phyloP scores from a whole-genome alignment of 2,113 vertebrate genomes.

The Ictalurus punctatus region DNA sequence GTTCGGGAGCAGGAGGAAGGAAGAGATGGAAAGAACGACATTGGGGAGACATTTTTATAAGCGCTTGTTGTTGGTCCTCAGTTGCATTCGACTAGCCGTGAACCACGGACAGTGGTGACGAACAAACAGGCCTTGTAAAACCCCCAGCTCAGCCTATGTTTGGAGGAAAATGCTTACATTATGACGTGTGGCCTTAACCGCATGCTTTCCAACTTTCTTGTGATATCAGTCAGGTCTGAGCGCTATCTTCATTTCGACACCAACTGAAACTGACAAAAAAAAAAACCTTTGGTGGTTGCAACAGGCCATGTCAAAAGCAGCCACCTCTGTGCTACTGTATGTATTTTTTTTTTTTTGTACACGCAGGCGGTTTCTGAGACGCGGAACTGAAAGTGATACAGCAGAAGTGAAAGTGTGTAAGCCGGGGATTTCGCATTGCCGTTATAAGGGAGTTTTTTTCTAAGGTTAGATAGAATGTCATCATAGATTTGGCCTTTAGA shows the following conservation, averaged over 20 bases:
- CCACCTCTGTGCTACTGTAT: constrained; percentile 2
- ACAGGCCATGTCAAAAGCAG: neutral
- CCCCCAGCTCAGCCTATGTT: neutral
- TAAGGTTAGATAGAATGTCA: constrained; percentile 17
- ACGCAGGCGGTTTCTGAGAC: constrained; percentile 27
- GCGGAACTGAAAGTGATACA: constrained; percentile 56
- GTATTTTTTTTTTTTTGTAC: constrained; percentile 5
- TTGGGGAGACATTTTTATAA: constrained; percentile 6
- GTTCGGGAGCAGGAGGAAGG: neutral
- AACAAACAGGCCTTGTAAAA: neutral
- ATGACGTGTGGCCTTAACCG: constrained; percentile 25
- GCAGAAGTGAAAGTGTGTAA: constrained; percentile 59
- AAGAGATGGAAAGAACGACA: constrained; percentile 12
- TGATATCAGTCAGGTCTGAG: constrained; percentile 26
- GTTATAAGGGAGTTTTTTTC: constrained; percentile 54
- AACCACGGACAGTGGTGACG: neutral
- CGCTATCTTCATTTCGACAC: constrained; percentile 11
- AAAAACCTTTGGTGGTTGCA: constrained; percentile 29
- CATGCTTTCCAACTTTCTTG: constrained; percentile 32
- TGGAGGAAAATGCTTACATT: constrained; percentile 28
- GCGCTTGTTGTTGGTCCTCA: neutral
- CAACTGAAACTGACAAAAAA: constrained; percentile 40
- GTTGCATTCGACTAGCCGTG: neutral
- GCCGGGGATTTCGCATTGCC: constrained; percentile 41
- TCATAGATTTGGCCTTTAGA: constrained; percentile 24